Conservation (phyloP, 2,888 invertebrate species). For the Nomada goodeniana region DNA sequence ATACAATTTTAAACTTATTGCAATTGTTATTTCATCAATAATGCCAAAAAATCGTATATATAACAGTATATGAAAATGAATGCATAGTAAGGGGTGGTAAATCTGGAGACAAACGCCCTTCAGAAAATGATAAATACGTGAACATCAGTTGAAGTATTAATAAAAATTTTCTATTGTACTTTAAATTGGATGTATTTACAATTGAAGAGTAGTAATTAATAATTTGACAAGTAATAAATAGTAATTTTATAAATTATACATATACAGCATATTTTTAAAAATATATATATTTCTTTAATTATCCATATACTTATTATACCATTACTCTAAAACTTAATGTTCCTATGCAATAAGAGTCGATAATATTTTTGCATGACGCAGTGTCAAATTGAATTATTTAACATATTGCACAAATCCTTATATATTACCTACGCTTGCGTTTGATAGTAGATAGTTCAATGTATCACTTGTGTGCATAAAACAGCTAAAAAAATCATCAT, state of each 20-base stretch:
- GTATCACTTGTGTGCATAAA: neutral
- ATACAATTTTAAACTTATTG: slow-evolving; percentile 22
- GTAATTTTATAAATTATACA: slow-evolving; percentile 8
- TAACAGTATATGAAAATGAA: too few relatives aligned
- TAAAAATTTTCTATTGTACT: neutral
- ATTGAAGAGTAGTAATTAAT: neutral
- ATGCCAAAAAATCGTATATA: neutral
- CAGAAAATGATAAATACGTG: too few relatives aligned
- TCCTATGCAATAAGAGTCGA: neutral
- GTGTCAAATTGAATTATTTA: neutral
- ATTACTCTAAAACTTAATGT: neutral
- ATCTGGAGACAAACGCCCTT: too few relatives aligned
- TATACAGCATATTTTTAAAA: slow-evolving; percentile 16
- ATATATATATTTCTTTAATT: slow-evolving; percentile 14
- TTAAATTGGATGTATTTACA: slow-evolving; percentile 13
- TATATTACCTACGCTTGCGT: neutral
- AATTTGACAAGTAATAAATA: neutral
- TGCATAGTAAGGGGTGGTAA: too few relatives aligned
- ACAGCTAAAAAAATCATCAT: neutral
- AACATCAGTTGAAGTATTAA: neutral
- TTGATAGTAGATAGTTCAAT: neutral
- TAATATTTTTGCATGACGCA: slow-evolving; percentile 5
- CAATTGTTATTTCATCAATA: neutral
- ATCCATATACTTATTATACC: neutral
- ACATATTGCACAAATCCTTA: neutral